Conservation (phyloP, 2,797 vertebrate species). For the Chromis chromis region DNA sequence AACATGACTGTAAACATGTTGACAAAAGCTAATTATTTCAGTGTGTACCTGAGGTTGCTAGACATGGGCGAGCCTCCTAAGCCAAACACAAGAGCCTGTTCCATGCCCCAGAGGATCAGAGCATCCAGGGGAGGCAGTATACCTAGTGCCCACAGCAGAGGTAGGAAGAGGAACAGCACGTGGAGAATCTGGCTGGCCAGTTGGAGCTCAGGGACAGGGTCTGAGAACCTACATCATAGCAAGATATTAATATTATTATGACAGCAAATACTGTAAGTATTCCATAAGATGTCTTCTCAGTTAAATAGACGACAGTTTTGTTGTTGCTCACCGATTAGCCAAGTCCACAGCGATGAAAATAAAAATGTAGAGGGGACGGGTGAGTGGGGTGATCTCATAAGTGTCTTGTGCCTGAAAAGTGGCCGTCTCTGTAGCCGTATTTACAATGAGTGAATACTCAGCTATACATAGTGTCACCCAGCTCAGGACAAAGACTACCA, state of each 20-base stretch:
- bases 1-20: not conserved
- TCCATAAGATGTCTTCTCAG: not conserved
- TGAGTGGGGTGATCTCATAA: conserved; percentile 95
- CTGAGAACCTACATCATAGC: conserved; percentile 86
- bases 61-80: conserved; percentile 97
- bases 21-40: conserved; percentile 6
- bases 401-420: conserved; percentile 96
- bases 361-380: conserved; percentile 94
- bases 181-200: conserved; percentile 94
- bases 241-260: conserved; percentile 17
- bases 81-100: conserved; percentile 93
- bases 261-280: not conserved
- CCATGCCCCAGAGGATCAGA: conserved; percentile 95
- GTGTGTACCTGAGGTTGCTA: conserved; percentile 89
- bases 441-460: conserved; percentile 95
- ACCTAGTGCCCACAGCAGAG: conserved; percentile 95
- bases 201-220: conserved; percentile 87
- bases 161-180: conserved; percentile 92
- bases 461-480: conserved; percentile 96
- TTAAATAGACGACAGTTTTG: not conserved
- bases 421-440: conserved; percentile 94
- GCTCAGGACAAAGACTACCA: conserved; percentile 90
- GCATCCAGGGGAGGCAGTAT: conserved; percentile 94
- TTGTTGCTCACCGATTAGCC: conserved; percentile 87
- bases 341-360: conserved; percentile 94